phyloP scores from a whole-genome alignment of 2,888 invertebrate species.

The Machimus atricapillus region DNA sequence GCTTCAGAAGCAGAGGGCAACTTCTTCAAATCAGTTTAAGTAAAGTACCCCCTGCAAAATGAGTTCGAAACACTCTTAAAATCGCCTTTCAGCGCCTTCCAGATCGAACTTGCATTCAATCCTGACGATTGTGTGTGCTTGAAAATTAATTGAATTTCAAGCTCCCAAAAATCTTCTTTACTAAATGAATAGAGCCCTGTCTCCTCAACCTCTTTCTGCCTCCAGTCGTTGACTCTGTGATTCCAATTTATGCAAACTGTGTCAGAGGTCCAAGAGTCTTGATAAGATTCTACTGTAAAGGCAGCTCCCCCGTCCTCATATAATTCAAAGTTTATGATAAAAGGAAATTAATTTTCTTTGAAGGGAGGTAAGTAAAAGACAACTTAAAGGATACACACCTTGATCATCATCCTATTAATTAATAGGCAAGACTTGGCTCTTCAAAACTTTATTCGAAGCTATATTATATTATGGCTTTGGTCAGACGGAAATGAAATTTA shows the following conservation, averaged over 20 bases:
- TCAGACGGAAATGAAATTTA: neutral
- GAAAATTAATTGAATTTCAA: neutral
- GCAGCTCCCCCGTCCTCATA: neutral
- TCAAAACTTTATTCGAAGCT: neutral
- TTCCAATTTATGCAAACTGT: neutral
- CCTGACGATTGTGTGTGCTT: neutral
- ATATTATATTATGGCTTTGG: neutral
- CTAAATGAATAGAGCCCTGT: neutral
- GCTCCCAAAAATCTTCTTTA: neutral
- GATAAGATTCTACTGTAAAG: neutral
- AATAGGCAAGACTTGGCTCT: neutral
- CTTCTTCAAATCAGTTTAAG: neutral
- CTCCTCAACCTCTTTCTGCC: neutral
- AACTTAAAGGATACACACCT: neutral
- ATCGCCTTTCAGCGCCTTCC: neutral
- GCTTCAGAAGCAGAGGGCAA: neutral
- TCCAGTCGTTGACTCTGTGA: neutral
- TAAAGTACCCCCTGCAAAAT: neutral
- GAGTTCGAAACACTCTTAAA: neutral
- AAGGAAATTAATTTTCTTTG: conserved; percentile 24
- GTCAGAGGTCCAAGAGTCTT: neutral
- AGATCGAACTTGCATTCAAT: neutral
- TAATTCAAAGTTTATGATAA: neutral
- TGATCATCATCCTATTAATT: neutral
- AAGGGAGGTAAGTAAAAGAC: neutral